Base-by-base conservation (phyloP, 2,113 vertebrate genomes). In the Corythaixoides concolor region DNA sequence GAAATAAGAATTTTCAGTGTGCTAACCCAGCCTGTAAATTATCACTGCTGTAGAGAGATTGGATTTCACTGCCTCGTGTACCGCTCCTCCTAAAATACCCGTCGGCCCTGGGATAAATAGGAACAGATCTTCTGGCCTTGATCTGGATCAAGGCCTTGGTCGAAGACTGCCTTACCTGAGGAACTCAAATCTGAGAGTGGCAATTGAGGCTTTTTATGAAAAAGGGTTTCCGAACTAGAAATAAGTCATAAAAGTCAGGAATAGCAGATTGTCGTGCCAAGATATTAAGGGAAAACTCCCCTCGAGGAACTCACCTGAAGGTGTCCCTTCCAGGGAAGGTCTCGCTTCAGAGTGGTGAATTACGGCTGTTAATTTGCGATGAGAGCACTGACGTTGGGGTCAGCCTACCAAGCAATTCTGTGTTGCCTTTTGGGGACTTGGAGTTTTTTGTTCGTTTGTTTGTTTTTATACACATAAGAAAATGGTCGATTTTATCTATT, bases 401-500 rank as follows among this genome's bases (percentile, higher is more conserved):
- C 95, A 90, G 95, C 37, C 92, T 95, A 76, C 88, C 96, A 74
- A 75, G 97, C 77, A 68, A 49, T 77, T 85, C 95, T 95, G 93
- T 88, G 74, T 97, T 96, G 76, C 95, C 22, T 96, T 84, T 55
- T 52, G 92, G 95, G 88, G 52, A 55, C 68, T 63, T 43, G 2
- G 74, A 60, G 12, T 14, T 39, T 50, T 7, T 21, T 26, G 11
- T 7, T 21, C 22, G 11, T 84, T 93, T 3, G 4, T 88, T 95
- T 87, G 67, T 96, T 97, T 97, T 97, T 97, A 95, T 96, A 97
- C 97, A 68, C 95, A 58, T 93, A 83, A 95, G 78, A 92, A 93
- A 97, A 92, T 2, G 74, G 70, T 96, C 70, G 35, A 49, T 96
- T 94, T 94, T 97, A 86, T 98, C 97, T 98, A 98, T 98, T 98